Evolutionary conservation across 2,888 invertebrate species (phyloP), one percentile per base, ranked within the genome.

Genomic region (Polydrusus pterygomalis): DNA sequence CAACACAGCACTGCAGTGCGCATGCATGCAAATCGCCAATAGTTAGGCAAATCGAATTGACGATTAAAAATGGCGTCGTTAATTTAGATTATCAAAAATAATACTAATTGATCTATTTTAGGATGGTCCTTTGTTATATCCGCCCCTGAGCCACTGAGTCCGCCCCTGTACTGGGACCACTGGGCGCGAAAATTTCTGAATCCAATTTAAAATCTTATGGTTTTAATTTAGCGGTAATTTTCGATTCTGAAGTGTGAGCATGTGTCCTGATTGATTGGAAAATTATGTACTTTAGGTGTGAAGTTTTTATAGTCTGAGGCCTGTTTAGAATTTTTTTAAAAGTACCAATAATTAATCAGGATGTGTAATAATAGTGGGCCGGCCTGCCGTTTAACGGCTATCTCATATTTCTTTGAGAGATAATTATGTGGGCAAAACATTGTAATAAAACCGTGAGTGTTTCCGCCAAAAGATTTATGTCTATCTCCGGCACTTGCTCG

Each of bases 191-290:
- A 51, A 51, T 51, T 67, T 67, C 38, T 18, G 9, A 67, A 34
- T 38, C 67, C 51, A 67, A 67, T 67, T 67, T 67, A 18, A 51
- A 67, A 67, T 30, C 17, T 67, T 38, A 67, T 51, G 51, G 17
- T 51, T 34, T 34, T 67, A 49, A 67, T 45, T 65, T 65, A 34
- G 34, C 67, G 49, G 18, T 51, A 47, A 38, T 60, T 60, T 56
- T 58, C n/a, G 8, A 9, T 17, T 10, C 38, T 38, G 18, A 15
- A 40, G 58, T 60, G 58, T 10, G 6, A 34, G 58, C 38, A 9
- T 58, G 58, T 60, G 38, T 38, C 10, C 17, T 38, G 58, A 60
- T 38, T 38, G 38, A 60, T 38, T 60, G 2, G 58, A 60, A 60
- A 60, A 60, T 38, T 38, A 60, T 38, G 15, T 38, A 10, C 58